Conservation (phyloP, 2,113 vertebrate genomes). For the Gasterosteus aculeatus region DNA sequence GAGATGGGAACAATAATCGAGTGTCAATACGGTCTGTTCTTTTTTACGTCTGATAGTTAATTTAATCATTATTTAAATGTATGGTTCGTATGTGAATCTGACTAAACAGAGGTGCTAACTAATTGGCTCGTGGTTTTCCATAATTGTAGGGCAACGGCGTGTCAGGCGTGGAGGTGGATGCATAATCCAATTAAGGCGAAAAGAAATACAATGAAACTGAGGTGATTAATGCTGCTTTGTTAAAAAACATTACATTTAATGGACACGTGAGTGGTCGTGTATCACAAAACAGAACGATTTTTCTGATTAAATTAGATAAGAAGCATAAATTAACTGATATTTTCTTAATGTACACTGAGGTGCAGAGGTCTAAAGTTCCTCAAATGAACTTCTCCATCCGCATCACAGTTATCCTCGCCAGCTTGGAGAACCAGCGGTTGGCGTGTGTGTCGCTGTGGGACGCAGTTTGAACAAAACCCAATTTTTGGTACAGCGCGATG, state of each 20-base stretch:
- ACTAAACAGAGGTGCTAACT: conserved; percentile 16
- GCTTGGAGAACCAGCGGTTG: conserved; percentile 68
- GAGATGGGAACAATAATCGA: conserved; percentile 38
- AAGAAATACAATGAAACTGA: conserved; percentile 48
- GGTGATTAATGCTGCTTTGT: conserved; percentile 37
- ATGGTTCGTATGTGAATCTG: conserved; percentile 1
- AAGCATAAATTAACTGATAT: conserved; percentile 44
- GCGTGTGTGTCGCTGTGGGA: conserved; percentile 59
- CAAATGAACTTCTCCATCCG: conserved; percentile 74
- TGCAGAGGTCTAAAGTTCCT: neutral
- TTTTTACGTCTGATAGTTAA: conserved; percentile 6
- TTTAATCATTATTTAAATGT: conserved; percentile 7
- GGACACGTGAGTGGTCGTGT: neutral
- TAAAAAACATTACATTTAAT: conserved; percentile 44
- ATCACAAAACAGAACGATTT: conserved; percentile 7
- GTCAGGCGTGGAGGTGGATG: conserved; percentile 40
- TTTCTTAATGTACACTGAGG: conserved; percentile 11
- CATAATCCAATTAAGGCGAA: conserved; percentile 51
- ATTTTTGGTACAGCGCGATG: conserved; percentile 57
- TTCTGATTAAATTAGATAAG: conserved; percentile 19
- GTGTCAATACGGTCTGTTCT: conserved; percentile 20
- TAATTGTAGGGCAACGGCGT: conserved; percentile 18
- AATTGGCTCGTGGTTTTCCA: conserved; percentile 44
- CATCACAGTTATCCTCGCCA: conserved; percentile 68
- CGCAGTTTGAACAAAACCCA: conserved; percentile 65